Evolutionary conservation across 1,140 invertebrate genomes (phyloP).

Genomic region (Penaeus japonicus): DNA sequence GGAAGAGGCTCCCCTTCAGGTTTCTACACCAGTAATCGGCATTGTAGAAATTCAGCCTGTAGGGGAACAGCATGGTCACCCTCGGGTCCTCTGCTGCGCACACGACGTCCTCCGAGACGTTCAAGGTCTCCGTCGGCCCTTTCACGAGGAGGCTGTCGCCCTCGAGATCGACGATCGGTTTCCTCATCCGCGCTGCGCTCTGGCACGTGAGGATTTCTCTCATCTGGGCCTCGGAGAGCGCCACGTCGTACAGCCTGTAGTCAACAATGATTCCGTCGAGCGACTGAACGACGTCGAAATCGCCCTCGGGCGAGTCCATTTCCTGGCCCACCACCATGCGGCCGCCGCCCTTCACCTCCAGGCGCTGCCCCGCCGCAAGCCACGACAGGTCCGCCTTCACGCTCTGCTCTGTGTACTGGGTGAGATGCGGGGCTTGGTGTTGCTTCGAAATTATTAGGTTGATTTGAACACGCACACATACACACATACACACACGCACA

Average conservation of each 20-base stretch:
- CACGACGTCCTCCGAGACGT: not conserved
- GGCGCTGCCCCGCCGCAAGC: too few relatives aligned
- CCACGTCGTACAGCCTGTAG: slow-evolving; percentile 15
- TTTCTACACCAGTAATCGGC: not conserved
- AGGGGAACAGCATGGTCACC: slow-evolving; percentile 17
- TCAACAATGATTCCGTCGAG: slow-evolving; percentile 20
- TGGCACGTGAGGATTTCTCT: not conserved
- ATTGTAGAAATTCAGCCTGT: not conserved
- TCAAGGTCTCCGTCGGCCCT: not conserved
- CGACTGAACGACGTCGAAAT: not conserved
- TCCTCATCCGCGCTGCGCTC: not conserved
- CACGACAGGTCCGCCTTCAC: too few relatives aligned
- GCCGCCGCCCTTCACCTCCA: not conserved
- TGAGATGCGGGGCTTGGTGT: too few relatives aligned
- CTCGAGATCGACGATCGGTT: not conserved
- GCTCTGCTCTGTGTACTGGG: too few relatives aligned
- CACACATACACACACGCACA: too few relatives aligned
- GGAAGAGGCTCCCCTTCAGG: not conserved
- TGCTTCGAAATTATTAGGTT: too few relatives aligned
- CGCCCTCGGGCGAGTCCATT: not conserved
- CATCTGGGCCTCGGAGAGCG: not conserved
- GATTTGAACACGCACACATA: too few relatives aligned
- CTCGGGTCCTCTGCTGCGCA: not conserved
- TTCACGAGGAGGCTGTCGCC: not conserved
- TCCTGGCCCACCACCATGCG: slow-evolving; percentile 7